A percentile compares a stretch with the other conserved stretches of the same genome.
phyloP scores from a whole-genome alignment of 2,797 vertebrate genomes.

The Apodemus agrarius region DNA sequence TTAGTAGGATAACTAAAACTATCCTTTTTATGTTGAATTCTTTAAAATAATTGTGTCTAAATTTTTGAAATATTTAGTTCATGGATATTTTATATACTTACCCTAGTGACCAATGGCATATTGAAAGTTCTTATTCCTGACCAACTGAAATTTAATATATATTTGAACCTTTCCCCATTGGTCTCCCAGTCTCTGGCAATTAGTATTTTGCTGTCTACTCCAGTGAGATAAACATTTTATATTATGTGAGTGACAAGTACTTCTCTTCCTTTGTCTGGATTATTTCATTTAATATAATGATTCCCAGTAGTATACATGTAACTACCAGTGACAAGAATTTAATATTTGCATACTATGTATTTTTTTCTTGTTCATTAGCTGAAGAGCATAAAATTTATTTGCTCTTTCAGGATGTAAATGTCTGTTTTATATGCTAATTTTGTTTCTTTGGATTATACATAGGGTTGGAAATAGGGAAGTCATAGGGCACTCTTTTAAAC shows the following conservation, averaged over 20 bases:
- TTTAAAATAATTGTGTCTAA: not conserved
- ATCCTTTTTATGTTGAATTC: not conserved
- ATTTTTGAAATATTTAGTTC: not conserved
- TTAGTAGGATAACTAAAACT: not conserved
- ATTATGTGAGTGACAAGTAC: not conserved
- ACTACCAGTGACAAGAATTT: not conserved
- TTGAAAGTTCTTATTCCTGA: too few relatives aligned
- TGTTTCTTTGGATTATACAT: not conserved
- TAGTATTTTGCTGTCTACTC: not conserved
- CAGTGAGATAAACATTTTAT: not conserved
- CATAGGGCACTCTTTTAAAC: not conserved
- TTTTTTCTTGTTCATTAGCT: not conserved
- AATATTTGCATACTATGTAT: not conserved
- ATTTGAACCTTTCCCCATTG: rapidly evolving
- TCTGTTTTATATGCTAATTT: not conserved
- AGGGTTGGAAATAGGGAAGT: not conserved
- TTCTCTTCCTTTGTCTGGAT: not conserved
- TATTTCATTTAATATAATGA: not conserved
- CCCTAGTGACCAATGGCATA: too few relatives aligned
- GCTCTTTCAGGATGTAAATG: not conserved
- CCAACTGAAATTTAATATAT: not conserved
- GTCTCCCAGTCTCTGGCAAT: not conserved
- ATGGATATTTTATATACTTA: not conserved
- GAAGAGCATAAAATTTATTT: not conserved
- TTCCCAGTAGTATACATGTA: not conserved